Base-by-base conservation (phyloP, 1,140 invertebrate genomes). In the Macrosteles quadrilineatus region DNA sequence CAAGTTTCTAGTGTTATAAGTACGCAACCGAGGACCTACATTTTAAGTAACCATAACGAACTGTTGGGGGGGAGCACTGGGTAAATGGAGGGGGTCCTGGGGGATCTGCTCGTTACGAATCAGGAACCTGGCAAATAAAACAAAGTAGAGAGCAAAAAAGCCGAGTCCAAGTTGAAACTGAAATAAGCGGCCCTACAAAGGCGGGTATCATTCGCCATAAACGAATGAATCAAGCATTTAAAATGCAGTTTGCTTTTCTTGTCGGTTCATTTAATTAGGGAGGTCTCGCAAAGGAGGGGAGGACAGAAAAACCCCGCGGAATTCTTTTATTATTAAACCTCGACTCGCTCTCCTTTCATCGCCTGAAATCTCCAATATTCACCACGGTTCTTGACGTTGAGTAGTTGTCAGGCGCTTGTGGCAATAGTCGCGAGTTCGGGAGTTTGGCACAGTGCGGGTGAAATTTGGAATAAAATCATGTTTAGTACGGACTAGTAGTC, bases 211-310 rank as follows among this genome's bases (percentile, higher is more conserved):
- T 30, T 30, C 12, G 11, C 47, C 47, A 53, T 53, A 53, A 53
- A 53, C 47, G 55, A 59, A 59, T 64, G 63, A 69, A 62, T 43
- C 50, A 69, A 70, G 55, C 74, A 75, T 73, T 75, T 75, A 75
- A 75, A 75, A 75, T 75, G 70, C 74, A 73, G 72, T 75, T 70
- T 75, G 69, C 74, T 74, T 73, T 74, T 72, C 73, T 71, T 69
- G 73, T 71, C 71, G 73, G 72, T 75, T 74, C 73, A 75, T 75
- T 75, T 74, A 75, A 75, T 75, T 75, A 75, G 53, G 36, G 30
- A 73, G 69, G 68, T 68, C 65, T 65, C 67, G 59, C 73, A 43
- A 55, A 65, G 47, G 68, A 50, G 64, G 31, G 45, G 45, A 63
- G 68, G 69, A 4, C 4, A 19, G 29, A 68, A 29, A 50, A 55